Evolutionary conservation across 2,888 invertebrate genomes (phyloP).

Genomic region (Nezara viridula): DNA sequence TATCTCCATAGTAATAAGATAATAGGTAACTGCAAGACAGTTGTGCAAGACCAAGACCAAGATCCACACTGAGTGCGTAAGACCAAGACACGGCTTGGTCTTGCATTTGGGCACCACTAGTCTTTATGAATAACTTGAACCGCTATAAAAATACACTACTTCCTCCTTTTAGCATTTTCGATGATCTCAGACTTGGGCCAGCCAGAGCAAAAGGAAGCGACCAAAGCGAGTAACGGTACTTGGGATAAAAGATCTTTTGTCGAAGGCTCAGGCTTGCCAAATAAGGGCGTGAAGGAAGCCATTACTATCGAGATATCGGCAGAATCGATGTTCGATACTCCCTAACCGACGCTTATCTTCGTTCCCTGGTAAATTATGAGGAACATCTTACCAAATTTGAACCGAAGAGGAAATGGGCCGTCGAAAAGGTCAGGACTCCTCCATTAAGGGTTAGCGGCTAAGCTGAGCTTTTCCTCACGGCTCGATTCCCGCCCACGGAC

Average conservation of each 20-base stretch:
- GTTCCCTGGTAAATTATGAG: background rate
- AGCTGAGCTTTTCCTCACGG: background rate
- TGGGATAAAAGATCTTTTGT: constrained; percentile 25
- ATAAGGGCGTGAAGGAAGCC: constrained; percentile 25
- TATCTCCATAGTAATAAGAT: no score
- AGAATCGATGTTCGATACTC: constrained; percentile 17
- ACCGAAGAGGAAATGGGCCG: background rate
- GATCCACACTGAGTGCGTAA: no score
- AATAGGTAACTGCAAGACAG: no score
- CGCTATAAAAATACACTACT: no score
- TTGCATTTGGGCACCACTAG: no score
- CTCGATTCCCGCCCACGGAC: background rate
- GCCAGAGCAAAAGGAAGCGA: background rate
- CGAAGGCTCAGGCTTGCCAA: background rate
- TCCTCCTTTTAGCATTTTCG: background rate
- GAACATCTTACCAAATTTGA: constrained; percentile 12
- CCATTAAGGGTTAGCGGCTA: background rate
- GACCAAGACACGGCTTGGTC: no score
- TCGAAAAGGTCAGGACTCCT: background rate
- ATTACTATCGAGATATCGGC: constrained; percentile 5
- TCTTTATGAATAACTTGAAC: no score
- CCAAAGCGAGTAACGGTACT: background rate
- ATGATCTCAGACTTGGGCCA: background rate
- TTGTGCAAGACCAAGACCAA: no score
- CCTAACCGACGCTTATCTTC: constrained; percentile 7